Evolutionary conservation across 2,888 invertebrate species (phyloP), one percentile per base, ranked within the genome.

Genomic region (Automeris io): DNA sequence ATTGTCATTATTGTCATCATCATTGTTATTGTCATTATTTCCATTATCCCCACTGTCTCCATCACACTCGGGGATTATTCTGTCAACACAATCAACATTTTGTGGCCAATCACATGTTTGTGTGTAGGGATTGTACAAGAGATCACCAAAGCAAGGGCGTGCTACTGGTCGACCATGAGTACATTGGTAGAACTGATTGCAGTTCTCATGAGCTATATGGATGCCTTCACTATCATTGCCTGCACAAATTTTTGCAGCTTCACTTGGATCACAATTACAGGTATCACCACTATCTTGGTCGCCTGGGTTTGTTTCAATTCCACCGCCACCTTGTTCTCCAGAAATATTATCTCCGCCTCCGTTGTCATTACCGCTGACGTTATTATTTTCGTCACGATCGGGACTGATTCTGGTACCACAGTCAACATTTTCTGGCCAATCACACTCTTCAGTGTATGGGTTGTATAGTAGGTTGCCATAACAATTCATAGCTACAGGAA

Each of bases 181-280:
- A 35, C 69, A 69, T 33, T 48, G 53, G 34, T 67, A 69, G 33
- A 60, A 69, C 33, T 63, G 49, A 19, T 61, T 58, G 39, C 70
- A 71, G 35, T 66, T 56, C 39, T 68, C 58, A 39, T 70, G 67
- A 4, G 54, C 60, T 12, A 70, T 42, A 2, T 66, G 35, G 2
- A 51, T 39, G 13, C 47, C 50, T 2, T 61, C 53, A 7, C 65
- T 58, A 5, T 25, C 54, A 35, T 49, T 43, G 36, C 43, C 41
- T 11, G 52, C 48, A 40, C 70, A 70, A 23, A 66, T 56, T 5
- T 38, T 33, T 7, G 46, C 42, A 13, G 61, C 66, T 37, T 64
- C 48, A 18, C 44, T 40, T 1, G 54, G 51, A 7, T 43, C 39
- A 22, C 33, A 33, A 21, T 23, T 33, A 13, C 33, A 33, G 4